These are phyloP conservation scores for Cuculus canorus DNA, from an alignment of 2,797 vertebrate genomes.

Conservation along the genomic window DNA sequence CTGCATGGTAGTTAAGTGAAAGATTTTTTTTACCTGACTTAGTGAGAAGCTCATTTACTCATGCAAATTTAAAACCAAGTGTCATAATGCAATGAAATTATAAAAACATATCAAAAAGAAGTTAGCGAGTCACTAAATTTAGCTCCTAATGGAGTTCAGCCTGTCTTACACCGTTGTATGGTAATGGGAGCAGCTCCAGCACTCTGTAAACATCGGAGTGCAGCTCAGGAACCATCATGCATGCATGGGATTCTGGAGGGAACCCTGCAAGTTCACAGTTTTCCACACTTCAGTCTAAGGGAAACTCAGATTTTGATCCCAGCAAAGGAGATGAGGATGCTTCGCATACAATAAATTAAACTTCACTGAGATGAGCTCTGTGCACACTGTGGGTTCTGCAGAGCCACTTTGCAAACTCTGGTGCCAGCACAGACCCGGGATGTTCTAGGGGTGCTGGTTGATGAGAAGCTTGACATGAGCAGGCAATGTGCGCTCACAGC, in stretches of 20 bases:
- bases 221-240: neutral
- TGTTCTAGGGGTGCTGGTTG: neutral
- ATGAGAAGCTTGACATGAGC: no score
- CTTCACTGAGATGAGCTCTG: fast-evolving
- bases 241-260: fast-evolving
- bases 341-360: neutral
- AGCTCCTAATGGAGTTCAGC: slow-evolving; percentile 48
- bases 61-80: slow-evolving; percentile 69
- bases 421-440: neutral
- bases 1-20: slow-evolving; percentile 62
- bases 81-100: slow-evolving; percentile 72
- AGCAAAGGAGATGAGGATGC: neutral
- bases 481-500: no score
- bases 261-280: neutral
- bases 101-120: slow-evolving; percentile 68
- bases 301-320: neutral
- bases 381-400: neutral
- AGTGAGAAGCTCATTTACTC: slow-evolving; percentile 61
- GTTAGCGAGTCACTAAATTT: slow-evolving; percentile 67
- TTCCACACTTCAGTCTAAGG: neutral
- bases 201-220: slow-evolving; percentile 18
- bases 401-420: neutral
- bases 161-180: neutral
- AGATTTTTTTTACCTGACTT: slow-evolving; percentile 64
- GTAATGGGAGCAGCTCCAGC: neutral